A percentile compares a stretch with the other conserved stretches of the same genome.
These are phyloP conservation scores for Castor canadensis DNA, from an alignment of 2,113 vertebrate genomes.

Conservation along the genomic window DNA sequence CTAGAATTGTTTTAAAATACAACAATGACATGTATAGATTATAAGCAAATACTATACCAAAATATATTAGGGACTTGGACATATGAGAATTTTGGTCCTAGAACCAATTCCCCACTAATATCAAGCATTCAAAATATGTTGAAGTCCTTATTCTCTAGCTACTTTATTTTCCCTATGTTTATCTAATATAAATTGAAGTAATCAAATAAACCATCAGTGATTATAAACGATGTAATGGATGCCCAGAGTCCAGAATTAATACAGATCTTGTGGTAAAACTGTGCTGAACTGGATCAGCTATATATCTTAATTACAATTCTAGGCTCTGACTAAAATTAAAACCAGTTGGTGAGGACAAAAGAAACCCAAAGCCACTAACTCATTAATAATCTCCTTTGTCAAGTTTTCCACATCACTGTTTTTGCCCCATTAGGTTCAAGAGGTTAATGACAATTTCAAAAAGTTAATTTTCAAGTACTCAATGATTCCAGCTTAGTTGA, in stretches of 20 bases:
- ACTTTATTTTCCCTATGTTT: conserved; percentile 1
- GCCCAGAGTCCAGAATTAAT: neutral
- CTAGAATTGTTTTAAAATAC: neutral
- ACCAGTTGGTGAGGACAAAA: neutral
- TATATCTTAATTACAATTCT: neutral
- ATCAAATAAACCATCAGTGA: neutral
- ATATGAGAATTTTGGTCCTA: neutral
- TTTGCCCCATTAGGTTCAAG: conserved; percentile 41
- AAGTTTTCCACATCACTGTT: neutral
- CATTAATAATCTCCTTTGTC: neutral
- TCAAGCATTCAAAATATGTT: neutral
- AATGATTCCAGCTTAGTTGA: conserved; percentile 32
- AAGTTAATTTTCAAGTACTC: conserved; percentile 52
- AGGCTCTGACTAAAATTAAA: neutral
- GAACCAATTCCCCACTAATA: neutral
- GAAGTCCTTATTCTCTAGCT: neutral
- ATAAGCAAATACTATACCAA: neutral
- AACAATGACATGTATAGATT: neutral
- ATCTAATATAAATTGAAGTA: neutral
- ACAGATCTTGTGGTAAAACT: neutral
- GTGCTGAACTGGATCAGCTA: neutral
- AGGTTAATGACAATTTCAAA: conserved; percentile 51
- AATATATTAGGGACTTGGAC: neutral
- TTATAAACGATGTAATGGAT: neutral
- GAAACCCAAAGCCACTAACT: neutral